Base-by-base conservation (phyloP, 2,888 invertebrate genomes). In the Caenorhabditis drosophilae region DNA sequence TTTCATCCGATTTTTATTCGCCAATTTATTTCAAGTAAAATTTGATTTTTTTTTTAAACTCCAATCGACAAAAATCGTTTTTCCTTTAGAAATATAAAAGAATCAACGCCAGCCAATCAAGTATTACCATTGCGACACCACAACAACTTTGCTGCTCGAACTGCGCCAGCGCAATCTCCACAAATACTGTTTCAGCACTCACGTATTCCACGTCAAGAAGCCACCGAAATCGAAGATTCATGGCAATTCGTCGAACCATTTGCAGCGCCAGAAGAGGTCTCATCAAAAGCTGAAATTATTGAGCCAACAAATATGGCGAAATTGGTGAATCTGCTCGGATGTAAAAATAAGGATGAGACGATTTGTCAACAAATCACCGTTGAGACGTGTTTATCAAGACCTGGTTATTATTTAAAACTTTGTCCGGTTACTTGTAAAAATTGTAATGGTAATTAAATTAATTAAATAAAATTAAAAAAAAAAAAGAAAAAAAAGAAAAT, bases 381-480 rank as follows among this genome's bases (percentile, higher is more conserved):
- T 9, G 77, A 76, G 27, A 64, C 77, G 0, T 77, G 77, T 47
- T 64, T 64, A 16, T 63, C 76, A 9, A 68, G 77, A 15, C 77
- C 77, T 35, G 77, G 77, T 9, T 77, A 70, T 50, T 77, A 77
- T 47, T 62, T 77, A 31, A 76, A 76, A 58, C 47, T 77, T 22
- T 77, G 77, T 42, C 77, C 77, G 1, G 73, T 77, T n/a, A 70
- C 72, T 25, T 77, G 77, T 51, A 64, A 67, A 16, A 77, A 77
- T 44, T 77, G 77, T 60, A 70, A 63, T 51, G 75, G 76, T 70
- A 35, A 36, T 49, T 46, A 23, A n/a, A 18, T n/a, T 16, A 23
- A 42, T 25, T 20, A 31, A n/a, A 18, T 26, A 18, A 11, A 7
- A 1, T 25, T 47, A n/a, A 26, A 4, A 40, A 15, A 16, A 31